Conservation (phyloP, 2,888 invertebrate species). For the Ormyrus thymus region DNA sequence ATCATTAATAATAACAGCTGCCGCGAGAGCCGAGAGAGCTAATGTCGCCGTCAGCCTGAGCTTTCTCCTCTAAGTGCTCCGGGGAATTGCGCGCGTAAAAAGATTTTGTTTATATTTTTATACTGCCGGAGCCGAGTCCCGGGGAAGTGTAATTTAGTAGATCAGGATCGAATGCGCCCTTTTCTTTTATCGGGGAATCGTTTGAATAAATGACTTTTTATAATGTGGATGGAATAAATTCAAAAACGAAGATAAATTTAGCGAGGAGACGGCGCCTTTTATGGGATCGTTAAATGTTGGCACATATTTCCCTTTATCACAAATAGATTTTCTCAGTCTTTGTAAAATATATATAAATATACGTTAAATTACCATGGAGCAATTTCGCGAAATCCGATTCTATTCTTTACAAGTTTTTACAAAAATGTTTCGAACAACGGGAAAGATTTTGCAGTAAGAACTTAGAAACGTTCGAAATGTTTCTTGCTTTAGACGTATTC, state of each 20-base stretch:
- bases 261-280: neutral
- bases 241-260: neutral
- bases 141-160: neutral
- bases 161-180: neutral
- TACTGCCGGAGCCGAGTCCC: neutral
- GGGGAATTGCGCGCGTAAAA: neutral
- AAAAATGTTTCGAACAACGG: too few relatives aligned
- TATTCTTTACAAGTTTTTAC: too few relatives aligned
- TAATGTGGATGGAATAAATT: constrained; percentile 1
- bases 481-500: too few relatives aligned
- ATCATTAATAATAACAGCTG: constrained; percentile 12
- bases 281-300: too few relatives aligned
- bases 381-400: too few relatives aligned
- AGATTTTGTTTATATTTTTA: constrained; percentile 20
- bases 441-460: too few relatives aligned
- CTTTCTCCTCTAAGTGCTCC: neutral
- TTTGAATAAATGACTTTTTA: neutral
- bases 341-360: too few relatives aligned
- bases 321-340: too few relatives aligned
- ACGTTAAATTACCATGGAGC: too few relatives aligned
- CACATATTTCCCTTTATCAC: too few relatives aligned
- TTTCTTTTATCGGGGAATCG: neutral
- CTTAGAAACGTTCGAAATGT: too few relatives aligned
- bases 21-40: neutral
- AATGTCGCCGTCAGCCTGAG: neutral